These are phyloP conservation scores for Empidonax traillii DNA, from an alignment of 2,113 vertebrate genomes.

Conservation along the genomic window DNA sequence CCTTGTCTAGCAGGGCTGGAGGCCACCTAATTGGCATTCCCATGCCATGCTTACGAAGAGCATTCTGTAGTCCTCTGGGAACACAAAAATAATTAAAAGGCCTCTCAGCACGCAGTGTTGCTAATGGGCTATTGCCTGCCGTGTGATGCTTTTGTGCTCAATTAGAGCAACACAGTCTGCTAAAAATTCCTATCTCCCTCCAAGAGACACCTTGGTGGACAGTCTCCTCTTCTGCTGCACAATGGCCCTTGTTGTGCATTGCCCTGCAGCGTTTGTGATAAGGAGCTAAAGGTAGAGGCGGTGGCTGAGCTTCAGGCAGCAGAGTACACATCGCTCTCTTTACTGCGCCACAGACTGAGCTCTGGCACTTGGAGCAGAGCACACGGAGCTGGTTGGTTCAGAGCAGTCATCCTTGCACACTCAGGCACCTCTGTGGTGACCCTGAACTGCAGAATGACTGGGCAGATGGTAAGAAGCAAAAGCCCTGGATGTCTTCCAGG, in stretches of 20 bases:
- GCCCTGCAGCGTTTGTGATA: background rate
- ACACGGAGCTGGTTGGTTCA: background rate
- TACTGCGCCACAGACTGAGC: background rate
- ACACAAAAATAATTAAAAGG: slow-evolving; percentile 64
- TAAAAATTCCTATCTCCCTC: background rate
- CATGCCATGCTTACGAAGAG: background rate
- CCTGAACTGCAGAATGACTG: slow-evolving; percentile 22
- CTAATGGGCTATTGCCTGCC: slow-evolving; percentile 47
- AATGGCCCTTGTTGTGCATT: background rate
- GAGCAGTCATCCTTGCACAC: background rate
- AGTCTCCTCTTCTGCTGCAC: background rate
- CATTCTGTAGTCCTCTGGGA: slow-evolving; percentile 54
- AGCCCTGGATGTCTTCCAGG: slow-evolving; percentile 34
- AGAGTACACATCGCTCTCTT: background rate
- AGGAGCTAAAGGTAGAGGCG: background rate
- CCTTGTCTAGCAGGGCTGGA: slow-evolving; percentile 62
- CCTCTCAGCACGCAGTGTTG: slow-evolving; percentile 43
- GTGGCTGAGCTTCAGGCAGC: background rate
- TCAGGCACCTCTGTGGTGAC: background rate
- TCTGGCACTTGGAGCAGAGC: background rate
- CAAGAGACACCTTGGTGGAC: background rate
- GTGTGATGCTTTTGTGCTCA: slow-evolving; percentile 49
- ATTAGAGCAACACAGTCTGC: slow-evolving; percentile 17
- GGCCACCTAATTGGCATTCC: slow-evolving; percentile 65
- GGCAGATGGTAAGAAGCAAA: background rate